phyloP scores from a whole-genome alignment of 2,113 vertebrate species.

The Zootoca vivipara region DNA sequence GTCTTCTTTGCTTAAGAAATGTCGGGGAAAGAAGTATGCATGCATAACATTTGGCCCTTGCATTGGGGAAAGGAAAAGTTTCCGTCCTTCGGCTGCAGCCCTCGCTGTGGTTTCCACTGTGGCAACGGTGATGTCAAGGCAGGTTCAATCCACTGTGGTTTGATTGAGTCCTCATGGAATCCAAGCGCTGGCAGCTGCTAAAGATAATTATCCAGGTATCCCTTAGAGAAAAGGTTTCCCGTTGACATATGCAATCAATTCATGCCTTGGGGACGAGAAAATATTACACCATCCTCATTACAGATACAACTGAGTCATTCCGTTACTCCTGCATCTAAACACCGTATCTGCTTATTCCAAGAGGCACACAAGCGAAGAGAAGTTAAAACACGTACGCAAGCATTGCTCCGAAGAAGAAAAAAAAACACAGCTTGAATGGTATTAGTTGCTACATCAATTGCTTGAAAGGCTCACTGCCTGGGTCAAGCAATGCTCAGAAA shows the following conservation, averaged over 20 bases:
- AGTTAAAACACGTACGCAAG: constrained; percentile 65
- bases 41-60: background rate
- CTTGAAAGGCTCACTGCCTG: constrained; percentile 63
- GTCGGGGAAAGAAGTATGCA: background rate
- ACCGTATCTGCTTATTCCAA: constrained; percentile 74
- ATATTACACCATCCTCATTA: constrained; percentile 78
- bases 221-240: constrained; percentile 72
- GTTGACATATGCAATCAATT: constrained; percentile 81
- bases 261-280: constrained; percentile 80
- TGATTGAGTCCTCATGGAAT: constrained; percentile 58
- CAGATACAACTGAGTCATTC: constrained; percentile 77
- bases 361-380: constrained; percentile 58
- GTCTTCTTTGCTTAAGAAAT: background rate
- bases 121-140: constrained; percentile 37
- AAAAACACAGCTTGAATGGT: constrained; percentile 55
- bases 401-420: constrained; percentile 60
- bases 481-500: constrained; percentile 68
- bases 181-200: constrained; percentile 69
- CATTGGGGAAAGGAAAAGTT: constrained; percentile 35
- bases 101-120: constrained; percentile 44
- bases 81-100: constrained; percentile 17
- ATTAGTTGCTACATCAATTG: constrained; percentile 57
- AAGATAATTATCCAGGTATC: constrained; percentile 81
- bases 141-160: constrained; percentile 32
- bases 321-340: constrained; percentile 81